Percentiles rank a stretch among this genome's conserved stretches.
Evolutionary conservation across 2,797 vertebrate species (phyloP).

Genomic region (Harpagifer antarcticus): DNA sequence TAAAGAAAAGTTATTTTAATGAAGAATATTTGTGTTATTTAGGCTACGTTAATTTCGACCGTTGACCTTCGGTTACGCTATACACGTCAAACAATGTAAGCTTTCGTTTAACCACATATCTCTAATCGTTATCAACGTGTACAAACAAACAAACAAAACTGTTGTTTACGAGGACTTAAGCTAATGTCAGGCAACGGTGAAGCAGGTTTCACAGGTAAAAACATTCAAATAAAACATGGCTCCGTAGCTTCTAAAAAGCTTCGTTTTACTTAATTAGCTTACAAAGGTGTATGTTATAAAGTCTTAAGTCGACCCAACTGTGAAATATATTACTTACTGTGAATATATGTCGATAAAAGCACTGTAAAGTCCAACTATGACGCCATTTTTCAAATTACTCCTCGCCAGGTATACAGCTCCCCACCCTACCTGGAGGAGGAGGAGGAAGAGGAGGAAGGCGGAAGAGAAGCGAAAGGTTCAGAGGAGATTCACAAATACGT

Average conservation of each 20-base stretch:
- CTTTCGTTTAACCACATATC: fast-evolving
- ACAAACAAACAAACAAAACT: no score
- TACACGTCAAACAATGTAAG: neutral
- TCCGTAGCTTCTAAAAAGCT: fast-evolving
- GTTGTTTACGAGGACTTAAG: neutral
- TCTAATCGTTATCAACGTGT: fast-evolving
- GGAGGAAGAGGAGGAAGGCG: neutral
- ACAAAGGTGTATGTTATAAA: no score
- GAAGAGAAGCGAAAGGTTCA: slow-evolving; percentile 16
- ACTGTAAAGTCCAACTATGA: neutral
- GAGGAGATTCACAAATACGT: neutral
- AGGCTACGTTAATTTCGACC: neutral
- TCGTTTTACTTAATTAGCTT: neutral
- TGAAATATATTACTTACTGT: slow-evolving; percentile 51
- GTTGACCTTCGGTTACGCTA: neutral
- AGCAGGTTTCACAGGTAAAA: neutral
- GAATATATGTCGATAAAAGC: slow-evolving; percentile 1
- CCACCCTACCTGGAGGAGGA: slow-evolving; percentile 31
- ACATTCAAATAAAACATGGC: neutral
- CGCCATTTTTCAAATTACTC: slow-evolving; percentile 9
- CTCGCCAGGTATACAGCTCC: slow-evolving; percentile 39
- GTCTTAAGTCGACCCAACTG: neutral
- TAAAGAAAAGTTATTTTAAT: neutral
- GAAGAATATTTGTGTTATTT: neutral
- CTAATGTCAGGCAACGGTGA: neutral